Percentiles rank a stretch among this genome's conserved stretches.
These are phyloP conservation scores for Ibidorhyncha struthersii DNA, from an alignment of 2,113 vertebrate species.

Conservation along the genomic window DNA sequence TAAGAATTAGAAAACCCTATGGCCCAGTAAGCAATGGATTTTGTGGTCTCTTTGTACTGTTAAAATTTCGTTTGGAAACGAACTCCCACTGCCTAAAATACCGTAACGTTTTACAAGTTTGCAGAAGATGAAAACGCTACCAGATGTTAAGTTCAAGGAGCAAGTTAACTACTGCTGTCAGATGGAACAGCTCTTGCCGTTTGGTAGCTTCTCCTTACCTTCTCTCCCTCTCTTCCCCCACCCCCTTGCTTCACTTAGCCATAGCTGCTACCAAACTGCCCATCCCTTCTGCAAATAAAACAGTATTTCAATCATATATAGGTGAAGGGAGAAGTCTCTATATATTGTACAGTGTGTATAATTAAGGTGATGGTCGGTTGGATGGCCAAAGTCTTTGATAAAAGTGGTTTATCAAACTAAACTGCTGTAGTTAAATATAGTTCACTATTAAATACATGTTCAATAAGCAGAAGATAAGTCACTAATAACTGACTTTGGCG, in stretches of 20 bases:
- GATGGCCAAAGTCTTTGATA: not conserved
- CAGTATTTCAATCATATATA: not conserved
- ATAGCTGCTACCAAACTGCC: not conserved
- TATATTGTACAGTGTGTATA: not conserved
- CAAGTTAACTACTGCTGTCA: slow-evolving; percentile 61
- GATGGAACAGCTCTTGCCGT: slow-evolving; percentile 16
- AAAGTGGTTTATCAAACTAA: not conserved
- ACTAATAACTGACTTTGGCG: not conserved
- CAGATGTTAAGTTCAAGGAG: slow-evolving; percentile 76
- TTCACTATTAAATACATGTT: not conserved
- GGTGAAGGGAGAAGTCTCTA: not conserved
- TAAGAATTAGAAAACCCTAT: slow-evolving; percentile 54
- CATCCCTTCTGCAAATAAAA: not conserved
- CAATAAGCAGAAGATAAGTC: not conserved
- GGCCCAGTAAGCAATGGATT: slow-evolving; percentile 57
- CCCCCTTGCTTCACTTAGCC: not conserved
- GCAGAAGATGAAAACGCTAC: slow-evolving; percentile 76
- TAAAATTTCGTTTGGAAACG: slow-evolving; percentile 68
- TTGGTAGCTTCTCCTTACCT: not conserved
- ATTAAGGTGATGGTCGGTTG: not conserved
- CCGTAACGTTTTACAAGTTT: slow-evolving; percentile 75
- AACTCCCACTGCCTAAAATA: slow-evolving; percentile 68
- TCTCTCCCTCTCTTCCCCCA: not conserved
- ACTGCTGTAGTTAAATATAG: not conserved
- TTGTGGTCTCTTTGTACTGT: slow-evolving; percentile 71